Conservation (phyloP, 2,797 vertebrate genomes). For the Capromys pilorides region DNA sequence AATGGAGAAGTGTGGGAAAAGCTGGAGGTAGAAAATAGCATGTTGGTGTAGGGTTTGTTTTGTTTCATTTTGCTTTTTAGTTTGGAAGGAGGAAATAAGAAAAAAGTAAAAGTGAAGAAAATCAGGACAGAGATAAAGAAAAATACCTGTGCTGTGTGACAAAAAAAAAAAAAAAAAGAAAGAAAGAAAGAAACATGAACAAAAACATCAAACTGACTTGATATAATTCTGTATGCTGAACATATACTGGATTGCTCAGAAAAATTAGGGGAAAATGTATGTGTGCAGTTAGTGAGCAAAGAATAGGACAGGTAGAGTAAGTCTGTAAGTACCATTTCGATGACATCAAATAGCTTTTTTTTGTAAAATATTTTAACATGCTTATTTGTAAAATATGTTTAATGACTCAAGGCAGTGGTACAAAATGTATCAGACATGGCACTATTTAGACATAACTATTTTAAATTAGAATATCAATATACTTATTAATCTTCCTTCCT, state of each 20-base stretch:
- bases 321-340: not conserved
- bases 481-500: not conserved
- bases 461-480: not conserved
- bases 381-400: not conserved
- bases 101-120: not conserved
- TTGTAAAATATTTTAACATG: not conserved
- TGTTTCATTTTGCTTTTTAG: not conserved
- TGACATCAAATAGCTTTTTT: not conserved
- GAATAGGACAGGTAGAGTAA: not conserved
- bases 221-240: not conserved
- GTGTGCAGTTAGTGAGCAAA: not conserved
- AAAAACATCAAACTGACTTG: not conserved
- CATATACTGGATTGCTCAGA: not conserved
- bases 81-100: not conserved
- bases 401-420: not conserved
- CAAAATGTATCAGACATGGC: not conserved
- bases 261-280: not conserved
- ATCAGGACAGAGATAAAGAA: not conserved
- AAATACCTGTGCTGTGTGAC: not conserved
- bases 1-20: not conserved
- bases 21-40: not conserved
- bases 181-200: not conserved
- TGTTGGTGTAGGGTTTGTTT: not conserved
- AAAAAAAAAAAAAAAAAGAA: not conserved
- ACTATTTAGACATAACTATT: conserved; percentile 24